A percentile compares a stretch with the other conserved stretches of the same genome.
These are phyloP conservation scores for Plebejus anna DNA, from an alignment of 2,888 invertebrate species.

Conservation along the genomic window DNA sequence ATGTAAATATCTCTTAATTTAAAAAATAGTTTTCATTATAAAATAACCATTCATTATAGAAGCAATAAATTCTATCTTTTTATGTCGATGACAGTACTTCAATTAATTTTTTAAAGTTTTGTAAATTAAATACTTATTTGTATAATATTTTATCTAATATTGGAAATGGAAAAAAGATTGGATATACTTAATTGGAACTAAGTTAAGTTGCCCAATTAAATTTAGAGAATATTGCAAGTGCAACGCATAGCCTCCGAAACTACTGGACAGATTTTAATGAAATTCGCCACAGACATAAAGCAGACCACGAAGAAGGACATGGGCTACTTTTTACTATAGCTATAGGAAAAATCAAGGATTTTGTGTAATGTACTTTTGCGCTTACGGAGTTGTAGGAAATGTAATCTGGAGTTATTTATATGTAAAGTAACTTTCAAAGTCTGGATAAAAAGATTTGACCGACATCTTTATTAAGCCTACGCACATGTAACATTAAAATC, in stretches of 20 bases:
- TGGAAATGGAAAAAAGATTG: too few species aligned
- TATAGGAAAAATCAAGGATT: too few species aligned
- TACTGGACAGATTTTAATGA: too few species aligned
- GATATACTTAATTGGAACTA: too few species aligned
- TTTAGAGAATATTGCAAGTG: too few species aligned
- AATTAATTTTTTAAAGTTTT: not conserved
- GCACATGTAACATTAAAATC: slow-evolving; percentile 18
- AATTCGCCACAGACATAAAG: too few species aligned
- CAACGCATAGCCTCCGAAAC: too few species aligned
- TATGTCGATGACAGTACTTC: not conserved
- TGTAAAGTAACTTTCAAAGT: not conserved
- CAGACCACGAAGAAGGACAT: too few species aligned
- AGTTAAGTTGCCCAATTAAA: too few species aligned
- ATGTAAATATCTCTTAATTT: slow-evolving; percentile 6
- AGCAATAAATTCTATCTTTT: not conserved
- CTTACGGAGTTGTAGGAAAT: not conserved
- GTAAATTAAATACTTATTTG: not conserved
- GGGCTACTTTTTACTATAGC: too few species aligned
- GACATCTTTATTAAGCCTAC: not conserved
- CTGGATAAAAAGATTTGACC: not conserved
- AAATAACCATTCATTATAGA: not conserved
- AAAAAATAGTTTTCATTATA: slow-evolving; percentile 8
- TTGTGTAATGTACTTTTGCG: too few species aligned
- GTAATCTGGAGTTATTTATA: not conserved
- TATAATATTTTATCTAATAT: too few species aligned